A percentile compares a stretch with the other conserved stretches of the same genome.
Evolutionary conservation across 2,797 vertebrate genomes (phyloP).

Genomic region (Melanotaenia parkinsoni): DNA sequence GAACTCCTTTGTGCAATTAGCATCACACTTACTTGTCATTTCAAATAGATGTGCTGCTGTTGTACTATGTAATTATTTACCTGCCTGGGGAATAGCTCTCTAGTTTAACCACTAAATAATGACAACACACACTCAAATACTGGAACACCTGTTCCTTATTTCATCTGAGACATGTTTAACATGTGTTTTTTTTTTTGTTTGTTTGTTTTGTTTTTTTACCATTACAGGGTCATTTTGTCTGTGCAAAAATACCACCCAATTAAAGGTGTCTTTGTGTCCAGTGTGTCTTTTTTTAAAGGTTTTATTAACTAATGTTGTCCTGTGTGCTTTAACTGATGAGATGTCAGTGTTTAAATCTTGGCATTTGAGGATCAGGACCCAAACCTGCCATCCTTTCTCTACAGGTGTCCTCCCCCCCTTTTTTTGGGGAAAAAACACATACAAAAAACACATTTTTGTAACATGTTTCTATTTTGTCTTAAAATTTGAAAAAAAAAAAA

Average conservation of each 20-base stretch:
- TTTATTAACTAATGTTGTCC: constrained; percentile 24
- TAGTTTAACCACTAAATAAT: constrained; percentile 57
- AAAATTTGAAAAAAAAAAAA: constrained; percentile 14
- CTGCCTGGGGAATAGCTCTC: constrained; percentile 51
- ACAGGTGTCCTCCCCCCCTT: constrained; percentile 28
- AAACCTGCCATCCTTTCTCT: constrained; percentile 24
- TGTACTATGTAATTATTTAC: constrained; percentile 71
- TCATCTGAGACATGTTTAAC: constrained; percentile 61
- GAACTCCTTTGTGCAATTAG: constrained; percentile 69
- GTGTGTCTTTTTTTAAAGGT: constrained; percentile 40
- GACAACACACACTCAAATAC: constrained; percentile 14
- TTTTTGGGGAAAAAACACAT: too few species aligned
- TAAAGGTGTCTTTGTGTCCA: constrained; percentile 56
- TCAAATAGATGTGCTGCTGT: constrained; percentile 64
- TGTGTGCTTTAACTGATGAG: constrained; percentile 25
- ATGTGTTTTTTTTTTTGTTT: constrained; percentile 36
- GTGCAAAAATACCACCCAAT: constrained; percentile 37
- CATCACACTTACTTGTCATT: constrained; percentile 65
- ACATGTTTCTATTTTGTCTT: constrained; percentile 42
- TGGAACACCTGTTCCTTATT: constrained; percentile 42
- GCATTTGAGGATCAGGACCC: constrained; percentile 71
- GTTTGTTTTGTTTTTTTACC: constrained; percentile 33
- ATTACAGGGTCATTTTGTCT: constrained; percentile 60
- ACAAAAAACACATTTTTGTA: too few species aligned
- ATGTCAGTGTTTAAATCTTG: constrained; percentile 22